phyloP scores from a whole-genome alignment of 2,797 vertebrate genomes.

The Gallinago solitaria region DNA sequence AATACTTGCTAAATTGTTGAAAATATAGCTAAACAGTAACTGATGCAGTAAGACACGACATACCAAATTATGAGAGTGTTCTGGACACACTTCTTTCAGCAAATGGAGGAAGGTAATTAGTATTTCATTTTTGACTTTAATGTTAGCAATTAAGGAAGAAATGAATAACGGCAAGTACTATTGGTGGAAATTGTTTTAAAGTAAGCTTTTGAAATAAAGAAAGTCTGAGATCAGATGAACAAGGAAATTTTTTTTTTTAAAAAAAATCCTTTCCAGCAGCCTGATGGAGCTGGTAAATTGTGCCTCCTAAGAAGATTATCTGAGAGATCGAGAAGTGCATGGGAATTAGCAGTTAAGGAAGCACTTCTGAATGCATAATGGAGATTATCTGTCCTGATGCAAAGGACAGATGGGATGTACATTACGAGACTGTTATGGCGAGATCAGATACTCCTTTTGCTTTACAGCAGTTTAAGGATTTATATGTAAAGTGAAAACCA shows the following conservation, averaged over 20 bases:
- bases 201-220: background rate
- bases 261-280: background rate
- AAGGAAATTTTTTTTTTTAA: background rate
- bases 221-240: background rate
- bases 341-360: constrained; percentile 30
- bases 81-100: background rate
- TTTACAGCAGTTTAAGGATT: background rate
- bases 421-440: background rate
- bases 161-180: background rate
- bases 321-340: background rate
- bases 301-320: constrained; percentile 9
- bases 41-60: background rate
- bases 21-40: background rate
- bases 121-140: background rate
- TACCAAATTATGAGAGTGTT: background rate
- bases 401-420: background rate
- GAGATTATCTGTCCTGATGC: constrained; percentile 18
- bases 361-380: background rate
- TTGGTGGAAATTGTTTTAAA: background rate
- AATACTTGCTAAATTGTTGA: background rate
- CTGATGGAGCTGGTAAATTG: background rate
- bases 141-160: background rate
- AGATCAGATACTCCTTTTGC: constrained; percentile 7
- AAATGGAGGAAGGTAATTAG: background rate
- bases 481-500: background rate